Evolutionary conservation across 2,888 invertebrate genomes (phyloP), one percentile per base, ranked within the genome.

Genomic region (Cheilosia vernalis): DNA sequence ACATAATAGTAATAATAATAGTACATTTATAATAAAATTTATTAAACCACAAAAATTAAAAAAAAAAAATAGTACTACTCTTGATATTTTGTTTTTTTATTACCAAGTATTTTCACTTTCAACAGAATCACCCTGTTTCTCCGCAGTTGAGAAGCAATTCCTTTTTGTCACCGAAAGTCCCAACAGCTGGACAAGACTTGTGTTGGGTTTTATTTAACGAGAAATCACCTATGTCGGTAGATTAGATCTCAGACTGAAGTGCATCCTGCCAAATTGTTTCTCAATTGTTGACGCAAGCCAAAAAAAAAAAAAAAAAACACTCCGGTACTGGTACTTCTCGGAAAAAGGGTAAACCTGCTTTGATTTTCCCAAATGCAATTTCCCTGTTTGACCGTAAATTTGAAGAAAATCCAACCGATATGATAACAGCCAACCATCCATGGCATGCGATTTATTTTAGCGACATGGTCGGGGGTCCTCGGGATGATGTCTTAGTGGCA

Each of bases 361-460:
- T 21, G 15, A 51, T 24, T 24, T 51, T 15, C 21, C 51, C 51
- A 51, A 51, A 51, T 51, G 51, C 51, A n/a, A 27, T 51, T 51
- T 51, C 24, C 24, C 24, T 24, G 13, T 51, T 51, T 51, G 24
- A 51, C 51, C 51, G 27, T 51, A 24, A 51, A 51, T 51, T 51
- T 51, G 21, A 19, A 47, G 21, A 19, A 47, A 47, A 19, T 19
- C 6, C 15, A 5, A 24, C 51, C 51, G 21, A 51, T 24, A 51
- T 51, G 51, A 51, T 51, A 51, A 51, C 13, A 51, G 51, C 3
- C 37, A 51, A 51, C 51, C 27, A 51, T 15, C n/a, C 51, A 24
- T 51, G 27, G 13, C 24, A 51, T 51, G 51, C 51, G 21, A 51
- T 51, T 51, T 51, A 51, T 51, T 51, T 51, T 51, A 51, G 51